Base-by-base conservation (phyloP, 2,797 vertebrate genomes). In the Philypnodon macrostomus region DNA sequence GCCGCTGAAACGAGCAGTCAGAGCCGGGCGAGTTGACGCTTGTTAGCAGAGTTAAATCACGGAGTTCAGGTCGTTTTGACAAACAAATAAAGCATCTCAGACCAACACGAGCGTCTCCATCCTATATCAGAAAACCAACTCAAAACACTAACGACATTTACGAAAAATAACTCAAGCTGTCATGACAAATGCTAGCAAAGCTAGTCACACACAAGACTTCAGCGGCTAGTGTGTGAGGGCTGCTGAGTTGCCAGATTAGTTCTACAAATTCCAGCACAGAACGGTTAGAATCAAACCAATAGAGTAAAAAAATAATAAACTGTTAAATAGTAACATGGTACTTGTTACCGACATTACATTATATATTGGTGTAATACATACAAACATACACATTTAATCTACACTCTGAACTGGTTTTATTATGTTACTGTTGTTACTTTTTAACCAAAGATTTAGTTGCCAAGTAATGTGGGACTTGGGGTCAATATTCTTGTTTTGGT, bases 221-320 rank as follows among this genome's bases (percentile, higher is more conserved):
- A 58, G 49, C 48, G 3, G 60, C 52, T 86, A 86, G 70, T 80
- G 75, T 81, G 76, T 75, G 75, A 51, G 56, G 58, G 67, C 64
- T 59, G 21, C 13, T 1, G 39, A 24, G 39, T 27, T 42, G 39
- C 39, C 39, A 42, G 39, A 42, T 29, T 13, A 16, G 23, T 6
- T 1, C 15, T 4, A 7, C 39, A 16, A 14, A 11, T 16, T 29
- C 14, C 24, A 17, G 23, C 14, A 3, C 6, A 23, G 21, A 6
- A 23, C n/a, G n/a, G n/a, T n/a, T n/a, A n/a, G n/a, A n/a, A n/a
- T n/a, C n/a, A n/a, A n/a, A n/a, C n/a, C n/a, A n/a, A n/a, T n/a
- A n/a, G n/a, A n/a, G n/a, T n/a, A n/a, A n/a, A n/a, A n/a, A n/a
- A n/a, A n/a, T n/a, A n/a, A n/a, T n/a, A n/a, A n/a, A n/a, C n/a